These are phyloP conservation scores for Scotopteryx bipunctaria DNA, from an alignment of 2,888 invertebrate genomes.

Conservation along the genomic window DNA sequence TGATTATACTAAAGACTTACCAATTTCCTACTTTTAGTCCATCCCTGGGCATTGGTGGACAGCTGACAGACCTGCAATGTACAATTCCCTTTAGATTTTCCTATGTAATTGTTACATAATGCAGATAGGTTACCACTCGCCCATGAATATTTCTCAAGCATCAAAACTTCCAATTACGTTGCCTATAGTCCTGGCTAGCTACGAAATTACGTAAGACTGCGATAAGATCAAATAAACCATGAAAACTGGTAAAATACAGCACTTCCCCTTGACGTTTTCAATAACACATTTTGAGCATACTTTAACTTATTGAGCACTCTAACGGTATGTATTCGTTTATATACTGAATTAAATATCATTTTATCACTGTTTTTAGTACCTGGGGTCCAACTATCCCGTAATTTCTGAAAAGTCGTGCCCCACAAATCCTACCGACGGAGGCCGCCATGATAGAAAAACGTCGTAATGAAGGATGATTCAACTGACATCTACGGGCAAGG, in stretches of 20 bases:
- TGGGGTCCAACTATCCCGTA: slow-evolving; percentile 88
- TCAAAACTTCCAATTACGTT: slow-evolving; percentile 7
- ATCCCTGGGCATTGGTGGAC: slow-evolving; percentile 88
- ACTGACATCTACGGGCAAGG: slow-evolving; percentile 63
- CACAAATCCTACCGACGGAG: slow-evolving; percentile 93
- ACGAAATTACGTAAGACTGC: slow-evolving; percentile 44
- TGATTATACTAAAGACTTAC: slow-evolving; percentile 78
- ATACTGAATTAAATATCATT: slow-evolving; percentile 36
- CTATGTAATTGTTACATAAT: slow-evolving; percentile 79
- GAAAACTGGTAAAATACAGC: slow-evolving; percentile 62
- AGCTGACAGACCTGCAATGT: slow-evolving; percentile 88
- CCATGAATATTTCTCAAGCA: slow-evolving; percentile 44
- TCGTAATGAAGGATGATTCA: slow-evolving; percentile 70
- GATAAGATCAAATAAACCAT: slow-evolving; percentile 38
- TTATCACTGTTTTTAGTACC: slow-evolving; percentile 79
- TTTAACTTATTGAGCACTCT: slow-evolving; percentile 49
- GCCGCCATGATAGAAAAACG: slow-evolving; percentile 92
- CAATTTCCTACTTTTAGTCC: slow-evolving; percentile 90
- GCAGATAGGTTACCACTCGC: slow-evolving; percentile 75
- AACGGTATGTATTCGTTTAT: slow-evolving; percentile 42
- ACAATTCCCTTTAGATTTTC: slow-evolving; percentile 68
- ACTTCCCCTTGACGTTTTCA: slow-evolving; percentile 50
- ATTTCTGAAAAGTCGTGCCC: slow-evolving; percentile 91
- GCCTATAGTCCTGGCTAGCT: slow-evolving; percentile 33
- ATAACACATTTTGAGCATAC: slow-evolving; percentile 46